Evolutionary conservation across 2,797 vertebrate genomes (phyloP), one percentile per base, ranked within the genome.

Genomic region (Sebastes flavidus): DNA sequence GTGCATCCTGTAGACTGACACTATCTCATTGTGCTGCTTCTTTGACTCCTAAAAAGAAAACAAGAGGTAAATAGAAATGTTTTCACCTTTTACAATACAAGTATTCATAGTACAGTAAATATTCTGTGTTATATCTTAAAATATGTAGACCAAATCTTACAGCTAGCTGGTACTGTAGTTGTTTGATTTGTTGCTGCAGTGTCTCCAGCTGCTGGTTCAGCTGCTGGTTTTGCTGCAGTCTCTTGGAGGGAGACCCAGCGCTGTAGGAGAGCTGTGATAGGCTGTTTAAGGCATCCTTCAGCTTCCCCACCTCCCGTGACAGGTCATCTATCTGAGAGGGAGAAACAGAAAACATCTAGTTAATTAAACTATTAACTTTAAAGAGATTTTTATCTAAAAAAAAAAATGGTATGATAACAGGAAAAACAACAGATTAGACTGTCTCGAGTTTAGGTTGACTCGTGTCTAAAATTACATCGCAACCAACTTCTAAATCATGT

Each of bases 1-100:
- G 68, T 99, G 99, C 97, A 98, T 99, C 91, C 99, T 97, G 94
- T 99, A 99, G 86, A 99, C 98, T 0, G 99, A 99, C 71, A 99
- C 94, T 1, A 97, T 97, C 91, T 99, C 98, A 81, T 98, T 95
- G 84, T 99, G 99, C 59, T 98, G 97, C 80, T 99, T 99, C 95
- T 99, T 98, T 56, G 97, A 96, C 89, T 99, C 98, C 98, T 99
- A 56, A 10, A 88, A 46, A 90, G 69, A 65, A 24, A 83, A 60
- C 2, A 55, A 1, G 14, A 68, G 55, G 8, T 74, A 54, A 75
- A 56, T 55, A 58, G 0, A 4, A 1, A 16, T 42, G 8, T 18
- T 54, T n/a, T 8, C 12, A 16, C 12, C 49, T 9, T 9, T 27
- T 18, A 61, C 7, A 27, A 49, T 54, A 8, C 16, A 4, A 65